phyloP scores from a whole-genome alignment of 2,113 vertebrate genomes.

The Pachycephala philippinensis region DNA sequence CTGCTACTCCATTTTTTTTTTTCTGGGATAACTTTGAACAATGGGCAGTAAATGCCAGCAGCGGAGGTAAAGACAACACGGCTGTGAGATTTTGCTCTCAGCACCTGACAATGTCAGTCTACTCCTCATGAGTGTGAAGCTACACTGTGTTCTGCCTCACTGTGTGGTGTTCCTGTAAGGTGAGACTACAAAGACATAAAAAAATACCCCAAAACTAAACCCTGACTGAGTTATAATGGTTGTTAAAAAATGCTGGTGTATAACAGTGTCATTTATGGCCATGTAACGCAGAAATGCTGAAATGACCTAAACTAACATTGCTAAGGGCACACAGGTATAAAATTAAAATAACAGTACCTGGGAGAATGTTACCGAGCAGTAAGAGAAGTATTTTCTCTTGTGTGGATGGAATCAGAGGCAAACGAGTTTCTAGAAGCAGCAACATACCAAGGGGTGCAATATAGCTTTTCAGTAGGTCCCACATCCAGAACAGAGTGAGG shows the following conservation, averaged over 20 bases:
- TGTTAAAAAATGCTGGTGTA: not conserved
- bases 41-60: not conserved
- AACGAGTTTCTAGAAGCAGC: not conserved
- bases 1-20: not conserved
- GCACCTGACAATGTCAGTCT: not conserved
- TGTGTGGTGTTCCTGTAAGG: not conserved
- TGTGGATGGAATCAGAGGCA: not conserved
- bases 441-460: not conserved
- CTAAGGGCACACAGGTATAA: not conserved
- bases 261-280: not conserved
- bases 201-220: not conserved
- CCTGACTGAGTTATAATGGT: not conserved
- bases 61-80: not conserved
- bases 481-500: not conserved
- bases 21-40: not conserved
- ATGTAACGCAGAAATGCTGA: not conserved
- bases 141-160: not conserved
- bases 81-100: not conserved
- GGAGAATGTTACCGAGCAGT: not conserved
- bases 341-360: not conserved
- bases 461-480: not conserved
- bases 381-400: not conserved
- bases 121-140: not conserved
- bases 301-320: not conserved
- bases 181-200: not conserved